phyloP scores from a whole-genome alignment of 2,888 invertebrate species.

The Criorhina ranunculi region DNA sequence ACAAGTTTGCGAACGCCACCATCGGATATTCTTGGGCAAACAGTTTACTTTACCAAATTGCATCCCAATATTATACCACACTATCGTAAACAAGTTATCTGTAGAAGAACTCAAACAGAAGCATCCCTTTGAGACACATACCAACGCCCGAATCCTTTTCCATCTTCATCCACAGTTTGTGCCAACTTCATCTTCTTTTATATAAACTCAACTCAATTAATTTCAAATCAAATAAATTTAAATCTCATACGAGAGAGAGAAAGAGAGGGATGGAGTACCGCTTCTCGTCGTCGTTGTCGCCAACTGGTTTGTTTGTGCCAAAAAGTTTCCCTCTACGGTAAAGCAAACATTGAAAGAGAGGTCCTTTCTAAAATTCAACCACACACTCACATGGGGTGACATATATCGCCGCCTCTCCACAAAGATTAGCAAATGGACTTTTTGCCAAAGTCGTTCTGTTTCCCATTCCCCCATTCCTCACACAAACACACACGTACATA shows the following conservation, averaged over 20 bases:
- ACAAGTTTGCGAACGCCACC: conserved; percentile 12
- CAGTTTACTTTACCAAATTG: conserved; percentile 70
- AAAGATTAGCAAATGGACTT: conserved; percentile 75
- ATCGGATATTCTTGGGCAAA: conserved; percentile 49
- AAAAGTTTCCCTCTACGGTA: conserved; percentile 58
- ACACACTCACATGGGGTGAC: conserved; percentile 50
- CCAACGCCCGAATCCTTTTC: conserved; percentile 26
- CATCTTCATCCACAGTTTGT: conserved; percentile 7
- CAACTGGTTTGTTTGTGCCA: conserved; percentile 62
- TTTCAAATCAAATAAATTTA: conserved; percentile 76
- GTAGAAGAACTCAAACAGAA: conserved; percentile 41
- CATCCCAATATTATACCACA: conserved; percentile 63
- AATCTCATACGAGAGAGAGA: conserved; percentile 62
- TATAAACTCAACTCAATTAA: conserved; percentile 74
- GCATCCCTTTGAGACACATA: conserved; percentile 54
- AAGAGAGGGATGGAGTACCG: no score
- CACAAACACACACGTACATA: conserved; percentile 3
- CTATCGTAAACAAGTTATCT: conserved; percentile 54
- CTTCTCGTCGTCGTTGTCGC: conserved; percentile 23
- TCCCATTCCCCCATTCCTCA: no score
- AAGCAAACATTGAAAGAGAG: conserved; percentile 37
- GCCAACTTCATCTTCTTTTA: conserved; percentile 18
- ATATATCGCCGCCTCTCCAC: conserved; percentile 40
- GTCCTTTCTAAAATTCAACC: conserved; percentile 62
- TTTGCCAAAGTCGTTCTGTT: conserved; percentile 37